Base-by-base conservation (phyloP, 1,140 invertebrate genomes). In the Solen grandis region DNA sequence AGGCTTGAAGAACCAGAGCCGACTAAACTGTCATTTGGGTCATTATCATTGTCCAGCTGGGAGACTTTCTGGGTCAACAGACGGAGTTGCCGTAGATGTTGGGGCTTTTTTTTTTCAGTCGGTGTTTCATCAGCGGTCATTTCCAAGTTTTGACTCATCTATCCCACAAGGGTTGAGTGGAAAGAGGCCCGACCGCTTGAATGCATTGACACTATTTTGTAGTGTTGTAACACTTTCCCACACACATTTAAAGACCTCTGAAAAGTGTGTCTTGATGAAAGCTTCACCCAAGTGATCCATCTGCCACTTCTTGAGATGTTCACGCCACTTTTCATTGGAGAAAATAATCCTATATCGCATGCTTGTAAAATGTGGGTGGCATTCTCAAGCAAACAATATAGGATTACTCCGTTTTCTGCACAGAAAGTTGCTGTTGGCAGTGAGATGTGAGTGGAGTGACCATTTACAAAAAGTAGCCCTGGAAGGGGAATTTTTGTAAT, bases 401-500 rank as follows among this genome's bases (percentile, higher is more conserved):
- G 60, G 19, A n/a, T n/a, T n/a, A n/a, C n/a, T n/a, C n/a, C n/a
- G n/a, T n/a, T n/a, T n/a, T n/a, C n/a, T n/a, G n/a, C 19, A 63
- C 60, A 63, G 35, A 31, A 63, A 10, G 10, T 35, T 63, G 60
- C 60, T 63, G 60, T n/a, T 10, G 54, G 54, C 54, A 57, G n/a
- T 10, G 54, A 57, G n/a, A 69, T 69, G 27, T 63, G 60, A 16
- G 66, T 69, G 19, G 50, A 69, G 25, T 69, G 41, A 13, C 66
- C 50, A 33, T 69, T 46, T 2, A 69, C 66, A 2, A 50, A 33
- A 4, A 50, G 33, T 3, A 69, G 5, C 5, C 46, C 41, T 25
- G 66, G 66, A 10, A 27, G 22, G 2, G 63, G 63, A 50, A 68
- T 14, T 36, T 5, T 8, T 35, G 13, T 2, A 36, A 19, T 19